Evolutionary conservation across 2,888 invertebrate genomes (phyloP).

Genomic region (Euphydryas editha): DNA sequence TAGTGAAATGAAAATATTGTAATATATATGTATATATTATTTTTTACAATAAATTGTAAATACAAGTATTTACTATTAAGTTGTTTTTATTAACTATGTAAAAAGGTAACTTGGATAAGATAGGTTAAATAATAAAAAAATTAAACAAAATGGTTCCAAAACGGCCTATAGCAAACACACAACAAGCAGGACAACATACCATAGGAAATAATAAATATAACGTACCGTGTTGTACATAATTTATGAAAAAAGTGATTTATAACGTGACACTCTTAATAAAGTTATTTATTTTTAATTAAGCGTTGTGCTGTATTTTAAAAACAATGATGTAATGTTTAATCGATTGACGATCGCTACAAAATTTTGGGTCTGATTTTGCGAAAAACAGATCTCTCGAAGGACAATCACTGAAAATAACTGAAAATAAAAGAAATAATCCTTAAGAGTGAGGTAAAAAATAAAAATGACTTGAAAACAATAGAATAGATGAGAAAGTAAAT

Average conservation of each 20-base stretch:
- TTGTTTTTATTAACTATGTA: slow-evolving; percentile 23
- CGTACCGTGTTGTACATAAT: slow-evolving; percentile 62
- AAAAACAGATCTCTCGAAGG: slow-evolving; percentile 84
- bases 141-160: slow-evolving; percentile 76
- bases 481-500: slow-evolving; percentile 67
- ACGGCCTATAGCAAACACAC: slow-evolving; percentile 84
- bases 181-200: slow-evolving; percentile 79
- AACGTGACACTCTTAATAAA: slow-evolving; percentile 68
- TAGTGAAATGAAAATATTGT: slow-evolving; percentile 30
- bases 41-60: slow-evolving; percentile 39
- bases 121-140: slow-evolving; percentile 54
- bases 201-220: slow-evolving; percentile 71
- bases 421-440: slow-evolving; percentile 56
- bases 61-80: too few species aligned
- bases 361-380: slow-evolving; percentile 72
- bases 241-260: slow-evolving; percentile 64
- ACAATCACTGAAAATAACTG: slow-evolving; percentile 67
- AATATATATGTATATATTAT: slow-evolving; percentile 52
- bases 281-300: slow-evolving; percentile 63
- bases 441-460: slow-evolving; percentile 66
- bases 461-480: slow-evolving; percentile 59
- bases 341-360: slow-evolving; percentile 58
- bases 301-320: slow-evolving; percentile 64
- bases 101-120: slow-evolving; percentile 52
- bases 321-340: slow-evolving; percentile 62